Evolutionary conservation across 2,888 invertebrate species (phyloP).

Genomic region (Patella depressa): DNA sequence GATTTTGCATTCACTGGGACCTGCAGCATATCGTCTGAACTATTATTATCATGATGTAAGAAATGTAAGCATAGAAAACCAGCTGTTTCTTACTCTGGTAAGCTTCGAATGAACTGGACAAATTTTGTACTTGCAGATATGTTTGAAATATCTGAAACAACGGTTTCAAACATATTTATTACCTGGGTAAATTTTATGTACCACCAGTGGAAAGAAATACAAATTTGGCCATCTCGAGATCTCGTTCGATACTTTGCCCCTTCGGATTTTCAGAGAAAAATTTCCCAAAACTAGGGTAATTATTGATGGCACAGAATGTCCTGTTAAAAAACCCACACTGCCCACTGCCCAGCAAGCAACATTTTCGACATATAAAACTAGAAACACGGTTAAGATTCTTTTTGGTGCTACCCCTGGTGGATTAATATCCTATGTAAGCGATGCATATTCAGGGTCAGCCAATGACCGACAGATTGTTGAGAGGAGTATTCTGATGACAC

Average conservation of each 20-base stretch:
- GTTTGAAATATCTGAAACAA: conserved; percentile 34
- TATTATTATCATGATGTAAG: conserved; percentile 12
- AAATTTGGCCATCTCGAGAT: neutral
- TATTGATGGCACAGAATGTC: conserved; percentile 19
- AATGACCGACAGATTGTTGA: conserved; percentile 47
- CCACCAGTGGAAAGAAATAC: neutral
- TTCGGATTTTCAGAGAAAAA: neutral
- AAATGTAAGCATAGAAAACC: conserved; percentile 28
- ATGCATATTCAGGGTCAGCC: conserved; percentile 38
- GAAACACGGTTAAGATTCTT: conserved; percentile 32
- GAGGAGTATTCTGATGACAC: conserved; percentile 21
- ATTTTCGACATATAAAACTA: conserved; percentile 21
- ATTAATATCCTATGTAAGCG: conserved; percentile 29
- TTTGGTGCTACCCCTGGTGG: conserved; percentile 41
- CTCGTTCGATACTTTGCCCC: conserved; percentile 15
- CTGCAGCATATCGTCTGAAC: conserved; percentile 16
- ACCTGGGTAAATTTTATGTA: conserved; percentile 12
- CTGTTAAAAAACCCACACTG: neutral
- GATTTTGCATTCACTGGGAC: conserved; percentile 7
- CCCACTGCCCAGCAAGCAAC: conserved; percentile 21
- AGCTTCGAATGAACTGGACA: conserved; percentile 29
- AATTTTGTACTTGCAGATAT: conserved; percentile 34
- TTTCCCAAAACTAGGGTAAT: conserved; percentile 8
- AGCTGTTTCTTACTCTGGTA: conserved; percentile 33
- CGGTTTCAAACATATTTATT: conserved; percentile 35